Evolutionary conservation across 2,797 vertebrate species (phyloP).

Genomic region (Apogon hyalosoma): DNA sequence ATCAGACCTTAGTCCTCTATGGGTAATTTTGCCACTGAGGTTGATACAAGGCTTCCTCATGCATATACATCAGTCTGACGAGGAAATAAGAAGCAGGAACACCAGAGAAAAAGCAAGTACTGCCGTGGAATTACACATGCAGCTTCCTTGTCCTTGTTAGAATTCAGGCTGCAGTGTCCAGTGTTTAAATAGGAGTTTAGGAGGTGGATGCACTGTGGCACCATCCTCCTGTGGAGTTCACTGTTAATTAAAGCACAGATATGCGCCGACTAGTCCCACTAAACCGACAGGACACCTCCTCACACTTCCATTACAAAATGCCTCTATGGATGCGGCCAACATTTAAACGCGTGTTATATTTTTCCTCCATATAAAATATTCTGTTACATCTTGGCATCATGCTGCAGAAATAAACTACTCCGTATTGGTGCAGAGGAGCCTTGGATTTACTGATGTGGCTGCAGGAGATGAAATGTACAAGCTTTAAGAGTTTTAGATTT

Average conservation of each 20-base stretch:
- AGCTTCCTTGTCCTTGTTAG: slow-evolving; percentile 34
- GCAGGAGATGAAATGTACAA: too few relatives aligned
- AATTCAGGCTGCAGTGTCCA: slow-evolving; percentile 27
- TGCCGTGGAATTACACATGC: slow-evolving; percentile 50
- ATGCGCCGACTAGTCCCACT: slow-evolving; percentile 1
- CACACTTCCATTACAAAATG: not conserved
- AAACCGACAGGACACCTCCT: not conserved
- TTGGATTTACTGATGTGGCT: not conserved
- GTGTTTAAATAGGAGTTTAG: slow-evolving; percentile 46
- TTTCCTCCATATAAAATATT: slow-evolving; percentile 2
- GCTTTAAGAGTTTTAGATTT: too few relatives aligned
- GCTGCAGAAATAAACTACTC: not conserved
- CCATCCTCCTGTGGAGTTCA: slow-evolving; percentile 37
- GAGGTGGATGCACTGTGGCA: slow-evolving; percentile 39
- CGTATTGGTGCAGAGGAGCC: not conserved
- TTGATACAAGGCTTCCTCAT: slow-evolving; percentile 73
- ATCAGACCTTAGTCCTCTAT: slow-evolving; percentile 64
- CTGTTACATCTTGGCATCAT: not conserved
- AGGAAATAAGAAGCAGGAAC: slow-evolving; percentile 47
- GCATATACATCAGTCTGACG: slow-evolving; percentile 71
- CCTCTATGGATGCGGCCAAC: not conserved
- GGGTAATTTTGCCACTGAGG: slow-evolving; percentile 68
- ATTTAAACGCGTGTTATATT: not conserved
- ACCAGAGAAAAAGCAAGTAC: slow-evolving; percentile 30
- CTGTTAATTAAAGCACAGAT: slow-evolving; percentile 36